These are phyloP conservation scores for Gephyroberyx darwinii DNA, from an alignment of 2,797 vertebrate species.

Conservation along the genomic window DNA sequence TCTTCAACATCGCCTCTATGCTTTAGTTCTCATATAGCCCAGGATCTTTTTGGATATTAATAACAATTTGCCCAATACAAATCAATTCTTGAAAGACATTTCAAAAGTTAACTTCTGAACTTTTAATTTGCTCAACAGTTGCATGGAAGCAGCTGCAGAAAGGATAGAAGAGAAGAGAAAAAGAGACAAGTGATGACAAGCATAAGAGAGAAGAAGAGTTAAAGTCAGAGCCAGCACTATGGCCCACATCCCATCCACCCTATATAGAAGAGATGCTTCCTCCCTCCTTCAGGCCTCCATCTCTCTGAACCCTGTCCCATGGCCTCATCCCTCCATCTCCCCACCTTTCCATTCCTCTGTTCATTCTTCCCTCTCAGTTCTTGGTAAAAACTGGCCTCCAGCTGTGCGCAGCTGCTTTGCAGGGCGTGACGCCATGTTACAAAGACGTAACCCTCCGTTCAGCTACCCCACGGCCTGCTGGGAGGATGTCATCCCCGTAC, in stretches of 20 bases:
- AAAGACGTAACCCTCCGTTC: conserved; percentile 63
- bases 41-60: too few species aligned
- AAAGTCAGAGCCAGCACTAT: neutral
- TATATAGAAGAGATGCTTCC: neutral
- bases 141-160: too few species aligned
- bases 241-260: neutral
- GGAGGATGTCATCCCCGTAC: conserved; percentile 61
- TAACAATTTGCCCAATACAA: too few species aligned
- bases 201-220: too few species aligned
- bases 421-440: conserved; percentile 74
- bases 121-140: too few species aligned
- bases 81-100: neutral
- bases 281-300: conserved; percentile 20
- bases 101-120: too few species aligned
- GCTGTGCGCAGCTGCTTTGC: conserved; percentile 83
- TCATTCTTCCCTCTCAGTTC: conserved; percentile 43
- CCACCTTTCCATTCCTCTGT: conserved; percentile 17
- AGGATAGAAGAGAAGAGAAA: too few species aligned
- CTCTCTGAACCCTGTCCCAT: conserved; percentile 44
- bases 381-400: conserved; percentile 71
- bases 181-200: too few species aligned
- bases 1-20: neutral
- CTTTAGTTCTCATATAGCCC: too few species aligned
- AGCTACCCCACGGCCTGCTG: conserved; percentile 55
- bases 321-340: conserved; percentile 37